Base-by-base conservation (phyloP, 1,140 invertebrate genomes). In the Bombus picipes region DNA sequence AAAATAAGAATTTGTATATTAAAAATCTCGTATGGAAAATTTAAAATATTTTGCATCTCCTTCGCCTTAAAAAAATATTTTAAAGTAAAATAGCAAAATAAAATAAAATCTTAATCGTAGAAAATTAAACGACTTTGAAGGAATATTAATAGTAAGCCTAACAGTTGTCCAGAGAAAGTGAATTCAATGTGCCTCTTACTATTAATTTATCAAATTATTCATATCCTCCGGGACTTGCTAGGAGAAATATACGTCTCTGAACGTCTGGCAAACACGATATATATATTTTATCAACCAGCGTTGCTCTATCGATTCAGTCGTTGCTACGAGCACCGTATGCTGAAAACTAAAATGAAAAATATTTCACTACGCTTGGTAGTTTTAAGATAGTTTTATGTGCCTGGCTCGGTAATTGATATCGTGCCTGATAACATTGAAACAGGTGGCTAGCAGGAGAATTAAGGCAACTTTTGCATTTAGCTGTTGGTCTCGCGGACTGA, bases 241-340 rank as follows among this genome's bases (percentile, higher is more conserved):
- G 13, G 71, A n/a, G 28, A 47, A 37, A 66, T 18, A 53, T 47
- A 83, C 59, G 81, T 47, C 59, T 75, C 39, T 15, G 18, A 53
- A 37, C 32, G 59, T 68, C 72, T 66, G 72, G 12, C 41, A 22
- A 10, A 18, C 41, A 15, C 32, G 57, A 74, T 15, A 76, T 37
- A 76, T 76, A 76, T 39, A 76, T 66, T 76, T 66, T 65, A 37
- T 62, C 72, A n/a, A 53, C 73, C 34, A 76, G 34, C 37, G 32
- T 57, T 47, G 73, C 72, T 34, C 53, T 68, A 83, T 83, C 34
- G 59, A 66, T 76, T 39, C 72, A 6, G 6, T 28, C 34, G 32
- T 28, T 66, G 41, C 73, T 76, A 53, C 72, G n/a, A 10, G 34
- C 4, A 28, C 13, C 25, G 25, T 6, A 34, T 32, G 43, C 39